Conservation (phyloP, 2,888 invertebrate species). For the Altica lythri region DNA sequence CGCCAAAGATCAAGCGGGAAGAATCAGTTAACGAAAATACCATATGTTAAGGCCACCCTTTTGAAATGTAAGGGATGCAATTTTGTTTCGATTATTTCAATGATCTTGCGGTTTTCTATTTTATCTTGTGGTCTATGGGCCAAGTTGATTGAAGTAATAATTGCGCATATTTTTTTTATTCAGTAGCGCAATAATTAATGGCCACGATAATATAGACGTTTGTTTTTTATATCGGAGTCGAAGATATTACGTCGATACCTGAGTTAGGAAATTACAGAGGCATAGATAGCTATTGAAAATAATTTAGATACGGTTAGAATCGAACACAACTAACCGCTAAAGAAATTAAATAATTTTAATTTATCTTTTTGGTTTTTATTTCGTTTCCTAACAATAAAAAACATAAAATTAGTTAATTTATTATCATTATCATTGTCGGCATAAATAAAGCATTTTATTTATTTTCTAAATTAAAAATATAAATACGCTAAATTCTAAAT, state of each 20-base stretch:
- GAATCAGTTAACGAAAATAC: slow-evolving; percentile 34
- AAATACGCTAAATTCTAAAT: too few relatives aligned
- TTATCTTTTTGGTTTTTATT: slow-evolving; percentile 5
- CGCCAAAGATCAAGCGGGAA: slow-evolving; percentile 29
- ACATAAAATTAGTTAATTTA: too few relatives aligned
- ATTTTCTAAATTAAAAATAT: too few relatives aligned
- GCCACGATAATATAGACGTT: slow-evolving; percentile 18
- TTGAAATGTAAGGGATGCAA: slow-evolving; percentile 22
- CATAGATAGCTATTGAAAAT: slow-evolving; percentile 21
- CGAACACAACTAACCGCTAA: slow-evolving; percentile 9
- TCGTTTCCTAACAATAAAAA: slow-evolving; percentile 3
- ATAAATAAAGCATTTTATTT: too few relatives aligned
- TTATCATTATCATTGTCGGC: too few relatives aligned
- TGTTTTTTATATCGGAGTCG: slow-evolving; percentile 21
- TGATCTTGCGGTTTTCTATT: slow-evolving; percentile 20
- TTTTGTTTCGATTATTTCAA: slow-evolving; percentile 14
- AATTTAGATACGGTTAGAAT: slow-evolving; percentile 21
- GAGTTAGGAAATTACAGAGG: slow-evolving; percentile 23
- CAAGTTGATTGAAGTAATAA: slow-evolving; percentile 7
- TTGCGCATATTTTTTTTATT: slow-evolving; percentile 17
- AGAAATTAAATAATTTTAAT: slow-evolving; percentile 3
- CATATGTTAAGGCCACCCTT: slow-evolving; percentile 39
- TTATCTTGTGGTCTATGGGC: slow-evolving; percentile 22
- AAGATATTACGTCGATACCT: slow-evolving; percentile 11
- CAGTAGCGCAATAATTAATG: slow-evolving; percentile 23